Percentiles rank a stretch among this genome's conserved stretches.
phyloP scores from a whole-genome alignment of 2,113 vertebrate genomes.

The Chauna torquata region DNA sequence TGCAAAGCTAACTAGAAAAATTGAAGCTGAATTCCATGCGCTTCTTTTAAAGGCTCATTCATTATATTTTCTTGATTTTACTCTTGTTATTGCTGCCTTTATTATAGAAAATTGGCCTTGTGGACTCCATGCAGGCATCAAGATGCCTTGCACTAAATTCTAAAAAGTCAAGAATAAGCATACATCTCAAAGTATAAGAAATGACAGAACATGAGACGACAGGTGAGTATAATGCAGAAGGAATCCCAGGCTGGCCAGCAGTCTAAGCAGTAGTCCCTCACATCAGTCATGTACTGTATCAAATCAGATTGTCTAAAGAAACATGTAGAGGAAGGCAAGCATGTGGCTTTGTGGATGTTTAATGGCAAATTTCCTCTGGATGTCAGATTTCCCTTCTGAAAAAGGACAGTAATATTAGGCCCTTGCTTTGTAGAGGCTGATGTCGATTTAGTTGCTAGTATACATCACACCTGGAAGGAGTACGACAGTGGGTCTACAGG shows the following conservation, averaged over 20 bases:
- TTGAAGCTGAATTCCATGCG: background rate
- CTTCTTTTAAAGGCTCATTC: background rate
- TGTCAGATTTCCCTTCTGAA: background rate
- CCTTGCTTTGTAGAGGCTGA: background rate
- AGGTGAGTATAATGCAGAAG: background rate
- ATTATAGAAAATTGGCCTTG: background rate
- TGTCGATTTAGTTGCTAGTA: background rate
- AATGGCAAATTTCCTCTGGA: background rate
- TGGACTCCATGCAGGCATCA: background rate
- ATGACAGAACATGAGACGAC: background rate
- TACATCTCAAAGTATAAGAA: background rate
- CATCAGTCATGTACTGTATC: background rate
- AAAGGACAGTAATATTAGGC: background rate
- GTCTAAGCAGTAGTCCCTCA: background rate
- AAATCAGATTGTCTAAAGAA: background rate
- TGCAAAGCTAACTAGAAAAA: background rate
- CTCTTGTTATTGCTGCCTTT: background rate
- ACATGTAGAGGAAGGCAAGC: background rate
- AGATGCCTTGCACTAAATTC: background rate
- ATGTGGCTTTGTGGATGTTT: background rate
- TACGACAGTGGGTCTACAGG: background rate
- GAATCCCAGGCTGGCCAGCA: background rate
- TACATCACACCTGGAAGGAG: background rate
- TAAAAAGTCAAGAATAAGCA: background rate
- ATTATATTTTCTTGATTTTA: background rate